Percentiles rank a stretch among this genome's conserved stretches.
Conservation (phyloP, 2,888 invertebrate species). For the Prionchulus punctatus region DNA sequence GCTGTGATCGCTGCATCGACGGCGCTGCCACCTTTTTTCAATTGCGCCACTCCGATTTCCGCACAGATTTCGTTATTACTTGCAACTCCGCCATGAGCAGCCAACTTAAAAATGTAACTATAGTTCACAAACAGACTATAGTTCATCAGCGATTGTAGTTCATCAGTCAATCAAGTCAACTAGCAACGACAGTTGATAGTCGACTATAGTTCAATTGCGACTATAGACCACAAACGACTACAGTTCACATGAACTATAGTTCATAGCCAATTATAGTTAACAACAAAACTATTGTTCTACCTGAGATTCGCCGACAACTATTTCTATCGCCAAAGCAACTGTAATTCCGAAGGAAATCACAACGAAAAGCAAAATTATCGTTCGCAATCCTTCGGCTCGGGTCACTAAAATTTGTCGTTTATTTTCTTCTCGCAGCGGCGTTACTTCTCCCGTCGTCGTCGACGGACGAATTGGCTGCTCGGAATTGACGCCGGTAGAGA, state of each 20-base stretch:
- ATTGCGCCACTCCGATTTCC: conserved; percentile 48
- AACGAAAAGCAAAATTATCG: conserved; percentile 50
- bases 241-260: neutral
- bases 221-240: neutral
- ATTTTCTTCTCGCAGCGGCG: neutral
- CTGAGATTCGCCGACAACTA: conserved; percentile 55
- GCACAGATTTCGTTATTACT: conserved; percentile 54
- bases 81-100: conserved; percentile 58
- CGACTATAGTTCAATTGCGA: too few relatives aligned
- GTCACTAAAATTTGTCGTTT: conserved; percentile 6
- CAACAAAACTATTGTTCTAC: too few relatives aligned
- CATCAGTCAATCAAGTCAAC: too few relatives aligned
- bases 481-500: too few relatives aligned
- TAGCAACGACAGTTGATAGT: too few relatives aligned
- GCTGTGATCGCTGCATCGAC: conserved; percentile 58
- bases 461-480: neutral
- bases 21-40: conserved; percentile 55
- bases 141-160: too few relatives aligned
- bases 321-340: conserved; percentile 52
- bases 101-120: conserved; percentile 43
- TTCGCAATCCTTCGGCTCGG: conserved; percentile 43
- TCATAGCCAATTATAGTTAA: neutral
- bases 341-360: conserved; percentile 52
- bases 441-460: neutral
- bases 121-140: too few relatives aligned